These are phyloP conservation scores for silkworm (Bombyx mori) DNA, from an alignment of 1,140 invertebrate species.

Conservation along the genomic window DNA sequence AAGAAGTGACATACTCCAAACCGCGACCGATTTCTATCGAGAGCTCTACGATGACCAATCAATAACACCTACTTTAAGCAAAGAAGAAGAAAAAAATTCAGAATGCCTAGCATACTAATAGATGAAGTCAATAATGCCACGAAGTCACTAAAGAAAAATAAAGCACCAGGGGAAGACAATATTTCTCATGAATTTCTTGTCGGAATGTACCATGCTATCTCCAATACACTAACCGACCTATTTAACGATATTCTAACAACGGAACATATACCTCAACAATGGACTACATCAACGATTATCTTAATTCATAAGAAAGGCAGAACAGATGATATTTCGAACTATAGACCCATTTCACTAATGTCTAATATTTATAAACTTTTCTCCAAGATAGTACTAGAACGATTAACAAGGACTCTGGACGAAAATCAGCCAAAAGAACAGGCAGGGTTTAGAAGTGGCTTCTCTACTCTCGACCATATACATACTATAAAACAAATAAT, in stretches of 20 bases:
- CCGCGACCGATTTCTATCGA: conserved; percentile 9
- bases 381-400: conserved; percentile 1
- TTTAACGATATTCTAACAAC: conserved; percentile 23
- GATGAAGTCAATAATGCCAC: conserved; percentile 23
- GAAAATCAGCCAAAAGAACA: neutral
- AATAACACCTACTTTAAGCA: too few relatives aligned
- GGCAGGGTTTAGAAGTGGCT: neutral
- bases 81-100: neutral
- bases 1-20: conserved; percentile 11
- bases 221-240: conserved; percentile 14
- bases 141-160: conserved; percentile 22
- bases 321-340: conserved; percentile 1
- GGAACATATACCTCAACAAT: conserved; percentile 20
- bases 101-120: conserved; percentile 17
- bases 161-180: conserved; percentile 23
- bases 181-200: conserved; percentile 24
- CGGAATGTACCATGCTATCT: conserved; percentile 9
- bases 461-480: neutral
- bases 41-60: conserved; percentile 4
- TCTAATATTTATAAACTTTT: neutral
- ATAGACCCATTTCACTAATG: conserved; percentile 1
- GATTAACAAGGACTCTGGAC: neutral
- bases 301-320: conserved; percentile 27
- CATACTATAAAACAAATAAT: too few relatives aligned
- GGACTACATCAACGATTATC: conserved; percentile 23